These are phyloP conservation scores for Caenorhabditis drosophilae DNA, from an alignment of 2,888 invertebrate species.

Conservation along the genomic window DNA sequence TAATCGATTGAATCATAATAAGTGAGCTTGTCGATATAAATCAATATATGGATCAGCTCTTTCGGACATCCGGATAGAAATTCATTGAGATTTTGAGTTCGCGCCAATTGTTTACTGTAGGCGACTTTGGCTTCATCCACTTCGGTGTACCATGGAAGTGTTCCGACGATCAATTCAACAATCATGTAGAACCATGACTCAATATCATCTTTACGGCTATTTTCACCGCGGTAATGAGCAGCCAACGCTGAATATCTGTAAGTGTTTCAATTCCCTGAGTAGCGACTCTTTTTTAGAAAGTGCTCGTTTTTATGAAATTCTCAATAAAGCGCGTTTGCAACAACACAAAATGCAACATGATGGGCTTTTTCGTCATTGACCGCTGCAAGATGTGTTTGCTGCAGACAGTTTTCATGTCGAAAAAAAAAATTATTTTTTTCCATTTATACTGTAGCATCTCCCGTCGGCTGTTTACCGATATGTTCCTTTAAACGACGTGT, in stretches of 20 bases:
- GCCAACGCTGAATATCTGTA: constrained; percentile 39
- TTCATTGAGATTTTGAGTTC: constrained; percentile 34
- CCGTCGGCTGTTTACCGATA: too few species aligned
- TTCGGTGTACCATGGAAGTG: constrained; percentile 53
- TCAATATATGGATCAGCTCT: constrained; percentile 46
- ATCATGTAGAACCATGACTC: constrained; percentile 54
- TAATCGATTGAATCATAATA: constrained; percentile 60
- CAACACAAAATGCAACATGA: too few species aligned
- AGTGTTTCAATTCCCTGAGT: too few species aligned
- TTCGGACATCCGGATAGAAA: constrained; percentile 58
- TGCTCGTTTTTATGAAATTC: too few species aligned
- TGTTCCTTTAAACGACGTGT: constrained; percentile 37
- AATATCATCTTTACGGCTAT: constrained; percentile 58
- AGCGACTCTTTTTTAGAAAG: too few species aligned
- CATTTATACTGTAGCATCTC: too few species aligned
- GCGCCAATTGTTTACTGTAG: constrained; percentile 27
- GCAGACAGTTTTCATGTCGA: too few species aligned
- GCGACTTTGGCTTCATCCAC: constrained; percentile 38
- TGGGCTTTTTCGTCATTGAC: too few species aligned
- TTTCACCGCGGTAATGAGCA: constrained; percentile 50
- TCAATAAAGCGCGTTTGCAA: too few species aligned
- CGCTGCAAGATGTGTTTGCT: too few species aligned
- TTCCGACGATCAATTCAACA: constrained; percentile 57
- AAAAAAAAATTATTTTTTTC: background rate
- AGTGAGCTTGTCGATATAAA: constrained; percentile 36